Evolutionary conservation across 2,113 vertebrate genomes (phyloP).

Genomic region (Dryoscopus gambensis): DNA sequence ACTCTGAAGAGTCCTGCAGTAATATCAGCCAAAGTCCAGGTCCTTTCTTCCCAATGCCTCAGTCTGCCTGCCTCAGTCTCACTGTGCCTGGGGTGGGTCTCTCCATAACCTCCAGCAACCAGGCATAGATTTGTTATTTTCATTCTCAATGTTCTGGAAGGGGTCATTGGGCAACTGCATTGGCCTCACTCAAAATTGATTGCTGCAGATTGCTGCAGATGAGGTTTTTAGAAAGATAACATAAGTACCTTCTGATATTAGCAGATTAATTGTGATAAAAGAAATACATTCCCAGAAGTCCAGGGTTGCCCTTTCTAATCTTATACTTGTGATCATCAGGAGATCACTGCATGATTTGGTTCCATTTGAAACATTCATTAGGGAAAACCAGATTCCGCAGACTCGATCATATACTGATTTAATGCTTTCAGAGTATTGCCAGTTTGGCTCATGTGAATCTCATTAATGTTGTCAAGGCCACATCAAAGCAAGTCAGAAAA

Average conservation of each 20-base stretch:
- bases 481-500: not conserved
- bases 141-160: not conserved
- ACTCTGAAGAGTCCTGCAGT: not conserved
- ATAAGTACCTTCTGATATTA: not conserved
- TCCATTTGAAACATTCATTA: not conserved
- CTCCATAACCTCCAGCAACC: not conserved
- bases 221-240: not conserved
- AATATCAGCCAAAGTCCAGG: rapidly evolving
- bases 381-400: rapidly evolving
- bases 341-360: not conserved
- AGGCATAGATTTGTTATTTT: not conserved
- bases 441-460: not conserved
- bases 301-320: not conserved
- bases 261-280: not conserved
- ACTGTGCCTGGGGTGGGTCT: not conserved
- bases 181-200: not conserved
- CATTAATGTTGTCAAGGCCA: not conserved
- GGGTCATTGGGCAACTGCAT: not conserved
- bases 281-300: not conserved
- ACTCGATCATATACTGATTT: not conserved
- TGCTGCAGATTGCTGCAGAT: not conserved
- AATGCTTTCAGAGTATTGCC: not conserved
- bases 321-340: not conserved
- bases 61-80: not conserved
- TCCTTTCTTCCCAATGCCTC: not conserved